Evolutionary conservation across 1,140 invertebrate species (phyloP).

Genomic region (Chironomus striatipennis): DNA sequence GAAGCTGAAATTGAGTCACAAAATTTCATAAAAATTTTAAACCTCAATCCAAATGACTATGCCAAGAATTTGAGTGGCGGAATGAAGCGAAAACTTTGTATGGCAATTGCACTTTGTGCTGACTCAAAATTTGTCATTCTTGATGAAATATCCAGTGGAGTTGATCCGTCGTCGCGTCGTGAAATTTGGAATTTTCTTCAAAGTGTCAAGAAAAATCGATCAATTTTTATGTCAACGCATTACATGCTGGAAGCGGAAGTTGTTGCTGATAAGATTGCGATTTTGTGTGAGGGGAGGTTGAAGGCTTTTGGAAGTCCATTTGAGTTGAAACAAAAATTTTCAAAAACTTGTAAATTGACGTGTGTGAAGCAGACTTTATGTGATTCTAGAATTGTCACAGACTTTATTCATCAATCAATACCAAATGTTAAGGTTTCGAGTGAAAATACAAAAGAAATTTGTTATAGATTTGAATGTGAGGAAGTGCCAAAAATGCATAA

Average conservation of each 20-base stretch:
- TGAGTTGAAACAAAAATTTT: conserved; percentile 74
- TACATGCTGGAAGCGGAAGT: conserved; percentile 95
- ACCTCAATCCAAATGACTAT: conserved; percentile 40
- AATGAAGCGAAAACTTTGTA: conserved; percentile 67
- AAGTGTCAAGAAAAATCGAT: conserved; percentile 40
- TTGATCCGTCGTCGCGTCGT: conserved; percentile 57
- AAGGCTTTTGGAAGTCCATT: conserved; percentile 71
- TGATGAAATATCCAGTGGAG: conserved; percentile 44
- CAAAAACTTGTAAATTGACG: conserved; percentile 50
- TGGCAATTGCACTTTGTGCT: conserved; percentile 63
- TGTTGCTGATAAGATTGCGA: conserved; percentile 80
- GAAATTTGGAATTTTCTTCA: conserved; percentile 86
- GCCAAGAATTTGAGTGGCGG: conserved; percentile 62
- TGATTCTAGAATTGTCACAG: conserved; percentile 31
- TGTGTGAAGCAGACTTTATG: conserved; percentile 35
- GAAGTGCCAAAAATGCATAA: conserved; percentile 32
- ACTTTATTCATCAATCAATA: conserved; percentile 32
- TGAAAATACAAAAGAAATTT: conserved; percentile 35
- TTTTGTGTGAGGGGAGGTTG: conserved; percentile 68
- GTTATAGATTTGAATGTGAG: conserved; percentile 33
- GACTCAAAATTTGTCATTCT: conserved; percentile 56
- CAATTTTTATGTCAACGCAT: conserved; percentile 83
- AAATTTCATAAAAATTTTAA: conserved; percentile 54
- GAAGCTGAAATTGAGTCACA: conserved; percentile 43
- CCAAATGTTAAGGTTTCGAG: conserved; percentile 32